Percentiles rank a stretch among this genome's conserved stretches.
phyloP scores from a whole-genome alignment of 2,888 invertebrate species.

The Drosophila tanythrix region DNA sequence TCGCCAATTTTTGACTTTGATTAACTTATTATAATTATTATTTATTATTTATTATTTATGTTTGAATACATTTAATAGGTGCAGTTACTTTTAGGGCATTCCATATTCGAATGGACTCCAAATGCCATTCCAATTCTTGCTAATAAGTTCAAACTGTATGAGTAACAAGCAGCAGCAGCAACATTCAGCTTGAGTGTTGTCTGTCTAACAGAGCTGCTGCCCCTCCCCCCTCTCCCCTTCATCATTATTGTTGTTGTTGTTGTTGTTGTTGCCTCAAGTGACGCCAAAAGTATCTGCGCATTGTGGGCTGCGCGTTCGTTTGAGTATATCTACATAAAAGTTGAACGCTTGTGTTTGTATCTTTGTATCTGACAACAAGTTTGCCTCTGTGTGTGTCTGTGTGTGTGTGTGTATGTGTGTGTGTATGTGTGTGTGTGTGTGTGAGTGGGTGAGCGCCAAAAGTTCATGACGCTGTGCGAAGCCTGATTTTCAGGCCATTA shows the following conservation, averaged over 20 bases:
- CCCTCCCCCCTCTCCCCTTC: too few relatives aligned
- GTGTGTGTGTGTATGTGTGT: background rate
- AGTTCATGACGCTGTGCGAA: constrained; percentile 71
- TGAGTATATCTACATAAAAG: constrained; percentile 46
- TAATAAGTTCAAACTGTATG: constrained; percentile 62
- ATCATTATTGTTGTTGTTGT: background rate
- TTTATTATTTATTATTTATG: background rate
- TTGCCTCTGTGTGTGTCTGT: constrained; percentile 23
- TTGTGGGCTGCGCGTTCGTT: constrained; percentile 51
- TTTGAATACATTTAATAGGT: background rate
- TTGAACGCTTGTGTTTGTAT: constrained; percentile 34
- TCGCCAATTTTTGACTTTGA: background rate
- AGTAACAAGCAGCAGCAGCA: constrained; percentile 26
- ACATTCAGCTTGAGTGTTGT: constrained; percentile 30
- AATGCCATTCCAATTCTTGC: constrained; percentile 30
- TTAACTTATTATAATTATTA: background rate
- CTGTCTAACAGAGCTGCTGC: constrained; percentile 22
- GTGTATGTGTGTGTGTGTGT: constrained; percentile 10
- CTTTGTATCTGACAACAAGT: constrained; percentile 58
- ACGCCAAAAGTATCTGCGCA: constrained; percentile 56
- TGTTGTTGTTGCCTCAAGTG: constrained; percentile 21
- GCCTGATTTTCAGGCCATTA: constrained; percentile 76
- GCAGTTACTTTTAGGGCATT: constrained; percentile 1
- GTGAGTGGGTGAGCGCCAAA: constrained; percentile 61
- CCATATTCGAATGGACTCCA: background rate